Base-by-base conservation (phyloP, 1,140 invertebrate species). In the Oryzaephilus surinamensis region DNA sequence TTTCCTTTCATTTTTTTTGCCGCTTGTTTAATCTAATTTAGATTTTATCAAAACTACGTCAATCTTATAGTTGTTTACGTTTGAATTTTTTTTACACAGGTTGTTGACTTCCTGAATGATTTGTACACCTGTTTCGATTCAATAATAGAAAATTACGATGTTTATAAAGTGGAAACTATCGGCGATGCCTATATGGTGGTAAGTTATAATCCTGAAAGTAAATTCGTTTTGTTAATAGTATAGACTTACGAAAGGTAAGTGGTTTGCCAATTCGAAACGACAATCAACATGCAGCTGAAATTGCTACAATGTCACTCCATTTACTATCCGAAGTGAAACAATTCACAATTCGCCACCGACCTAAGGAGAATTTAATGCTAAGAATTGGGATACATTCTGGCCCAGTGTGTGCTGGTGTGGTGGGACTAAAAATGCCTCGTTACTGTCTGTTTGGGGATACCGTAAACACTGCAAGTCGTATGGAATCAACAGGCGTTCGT, bases 41-140 rank as follows among this genome's bases (percentile, higher is more conserved):
- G 30, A 32, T 15, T 16, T 42, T 31, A 10, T 6, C 15, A 5
- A 2, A 13, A 8, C n/a, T 6, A 30, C n/a, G n/a, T n/a, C n/a
- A n/a, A n/a, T n/a, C n/a, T n/a, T n/a, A n/a, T n/a, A n/a, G n/a
- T n/a, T n/a, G n/a, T n/a, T n/a, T n/a, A n/a, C n/a, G n/a, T n/a
- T n/a, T n/a, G n/a, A n/a, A n/a, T n/a, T n/a, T n/a, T n/a, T n/a
- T n/a, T n/a, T n/a, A n/a, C 63, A 14, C 64, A 91, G 85, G 86
- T 92, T 4, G 87, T 91, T 1, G 81, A 90, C 60, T 89, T 92
- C 50, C 63, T 93, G 1, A 93, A 93, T 55, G 87, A 92, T 62
- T 67, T 93, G 2, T 93, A 92, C 62, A 92, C 87, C n/a, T 89
- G 84, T 51, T 94, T 93, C 52, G 89, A 94, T 55, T 85, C 86